phyloP scores from a whole-genome alignment of 2,888 invertebrate genomes.

The Heteromyza rotundicornis region DNA sequence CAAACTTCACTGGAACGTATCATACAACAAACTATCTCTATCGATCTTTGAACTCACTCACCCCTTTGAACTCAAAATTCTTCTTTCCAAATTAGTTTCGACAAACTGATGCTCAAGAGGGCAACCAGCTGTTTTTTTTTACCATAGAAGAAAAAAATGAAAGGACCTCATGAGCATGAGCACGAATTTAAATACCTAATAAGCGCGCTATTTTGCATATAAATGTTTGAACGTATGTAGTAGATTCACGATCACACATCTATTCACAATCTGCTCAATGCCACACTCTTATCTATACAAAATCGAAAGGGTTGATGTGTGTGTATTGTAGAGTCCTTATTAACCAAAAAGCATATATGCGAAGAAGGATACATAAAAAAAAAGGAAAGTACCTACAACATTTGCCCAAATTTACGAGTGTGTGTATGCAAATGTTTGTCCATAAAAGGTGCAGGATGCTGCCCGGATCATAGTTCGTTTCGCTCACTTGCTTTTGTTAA shows the following conservation, averaged over 20 bases:
- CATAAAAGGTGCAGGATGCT: neutral
- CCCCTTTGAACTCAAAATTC: too few relatives aligned
- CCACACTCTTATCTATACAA: neutral
- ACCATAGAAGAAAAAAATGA: neutral
- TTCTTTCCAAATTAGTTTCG: too few relatives aligned
- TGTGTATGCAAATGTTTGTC: too few relatives aligned
- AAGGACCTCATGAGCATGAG: neutral
- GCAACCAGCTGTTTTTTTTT: neutral
- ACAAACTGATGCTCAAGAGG: neutral
- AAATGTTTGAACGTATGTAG: too few relatives aligned
- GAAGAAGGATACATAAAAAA: neutral
- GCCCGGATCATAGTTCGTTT: neutral
- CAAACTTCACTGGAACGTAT: too few relatives aligned
- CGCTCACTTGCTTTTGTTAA: neutral
- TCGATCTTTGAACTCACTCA: too few relatives aligned
- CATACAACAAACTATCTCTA: too few relatives aligned
- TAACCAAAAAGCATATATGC: neutral
- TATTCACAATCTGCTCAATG: neutral
- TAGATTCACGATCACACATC: neutral
- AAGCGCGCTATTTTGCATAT: conserved; percentile 21
- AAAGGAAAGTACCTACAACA: neutral
- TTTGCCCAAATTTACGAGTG: neutral
- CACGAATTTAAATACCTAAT: conserved; percentile 34
- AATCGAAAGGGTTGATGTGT: neutral
- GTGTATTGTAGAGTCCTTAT: neutral